phyloP scores from a whole-genome alignment of 1,140 invertebrate genomes.

The Galleria mellonella region DNA sequence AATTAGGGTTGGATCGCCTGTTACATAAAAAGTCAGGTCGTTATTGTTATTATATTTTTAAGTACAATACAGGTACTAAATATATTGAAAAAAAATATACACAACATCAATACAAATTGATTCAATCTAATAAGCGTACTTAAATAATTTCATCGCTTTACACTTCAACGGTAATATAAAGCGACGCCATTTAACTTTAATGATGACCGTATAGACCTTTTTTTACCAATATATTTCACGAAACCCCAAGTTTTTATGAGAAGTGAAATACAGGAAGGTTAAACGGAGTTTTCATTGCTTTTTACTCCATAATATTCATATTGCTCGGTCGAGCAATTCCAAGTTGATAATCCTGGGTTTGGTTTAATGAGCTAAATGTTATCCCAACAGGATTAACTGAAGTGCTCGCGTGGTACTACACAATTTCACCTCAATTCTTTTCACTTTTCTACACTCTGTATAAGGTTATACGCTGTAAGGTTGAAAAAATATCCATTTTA shows the following conservation, averaged over 20 bases:
- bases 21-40: too few species aligned
- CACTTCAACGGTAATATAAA: constrained; percentile 44
- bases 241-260: constrained; percentile 56
- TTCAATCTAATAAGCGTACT: constrained; percentile 3
- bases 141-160: constrained; percentile 35
- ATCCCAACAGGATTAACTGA: constrained; percentile 41
- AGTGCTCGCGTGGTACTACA: constrained; percentile 23
- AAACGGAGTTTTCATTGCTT: constrained; percentile 56
- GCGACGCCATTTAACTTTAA: constrained; percentile 54
- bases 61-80: too few species aligned
- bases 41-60: too few species aligned
- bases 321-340: constrained; percentile 50
- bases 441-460: constrained; percentile 5
- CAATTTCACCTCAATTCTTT: constrained; percentile 24
- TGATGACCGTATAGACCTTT: constrained; percentile 47
- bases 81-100: too few species aligned
- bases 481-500: too few species aligned
- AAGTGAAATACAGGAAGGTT: constrained; percentile 49
- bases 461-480: too few species aligned
- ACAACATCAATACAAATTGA: too few species aligned
- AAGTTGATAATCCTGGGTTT: constrained; percentile 58
- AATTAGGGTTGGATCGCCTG: too few species aligned
- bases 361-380: constrained; percentile 50
- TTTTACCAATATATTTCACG: constrained; percentile 51
- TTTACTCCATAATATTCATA: constrained; percentile 59